Base-by-base conservation (phyloP, 2,797 vertebrate genomes). In the Oreonectes daqikongensis region DNA sequence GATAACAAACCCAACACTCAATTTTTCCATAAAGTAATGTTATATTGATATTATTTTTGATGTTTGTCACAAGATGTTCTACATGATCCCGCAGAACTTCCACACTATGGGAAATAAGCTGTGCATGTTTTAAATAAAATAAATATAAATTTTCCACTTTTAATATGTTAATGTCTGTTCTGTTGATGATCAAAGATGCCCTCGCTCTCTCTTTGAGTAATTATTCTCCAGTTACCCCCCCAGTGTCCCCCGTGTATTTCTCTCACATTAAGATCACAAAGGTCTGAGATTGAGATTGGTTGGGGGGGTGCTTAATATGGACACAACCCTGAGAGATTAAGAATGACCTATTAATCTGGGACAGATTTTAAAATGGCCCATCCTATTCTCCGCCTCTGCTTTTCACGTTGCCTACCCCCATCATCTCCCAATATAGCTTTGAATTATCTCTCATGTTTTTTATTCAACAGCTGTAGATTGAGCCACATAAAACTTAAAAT, bases 271-370 rank as follows among this genome's bases (percentile, higher is more conserved):
- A 87, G 84, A 88, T 72, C 82, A 85, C 79, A 66, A 70, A 78
- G 80, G 86, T 81, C 90, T 65, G 86, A 89, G 90, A 92, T 92
- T 91, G 90, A 92, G 81, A 77, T 79, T 77, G 53, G 70, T 40
- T 68, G 69, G 88, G 90, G 87, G 89, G 88, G 89, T 89, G n/a
- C n/a, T 89, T 90, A 92, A 89, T 92, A 91, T 91, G 83, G 65
- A 88, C 86, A 84, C 83, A 89, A 87, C 89, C 89, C 90, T 88
- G 83, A 63, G 87, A 85, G 90, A 92, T 93, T 94, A 92, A 92
- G 85, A 90, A 89, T 53, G 53, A 77, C 85, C 85, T 84, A 90
- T 92, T 92, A 93, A 93, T 93, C 92, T 93, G 88, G 89, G 89
- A 88, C 90, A 89, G 86, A 91, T 89, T 83, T 82, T 81, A 80